Percentiles rank a stretch among this genome's conserved stretches.
These are phyloP conservation scores for Dermatophagoides farinae DNA, from an alignment of 1,140 invertebrate species.

Conservation along the genomic window DNA sequence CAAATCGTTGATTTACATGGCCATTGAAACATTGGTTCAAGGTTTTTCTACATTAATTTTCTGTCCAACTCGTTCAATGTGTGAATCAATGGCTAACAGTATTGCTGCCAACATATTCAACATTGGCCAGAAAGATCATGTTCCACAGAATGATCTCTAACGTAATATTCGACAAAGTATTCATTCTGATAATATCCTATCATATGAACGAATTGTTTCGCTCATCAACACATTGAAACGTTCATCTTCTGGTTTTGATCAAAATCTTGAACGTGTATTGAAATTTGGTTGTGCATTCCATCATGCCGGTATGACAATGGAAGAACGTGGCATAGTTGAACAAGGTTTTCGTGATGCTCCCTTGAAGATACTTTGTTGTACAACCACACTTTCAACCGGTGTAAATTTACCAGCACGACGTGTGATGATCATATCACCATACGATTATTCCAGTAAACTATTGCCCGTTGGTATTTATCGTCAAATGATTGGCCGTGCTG, in stretches of 20 bases:
- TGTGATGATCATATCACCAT: conserved; percentile 64
- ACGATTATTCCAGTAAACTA: conserved; percentile 43
- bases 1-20: conserved; percentile 38
- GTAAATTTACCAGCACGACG: conserved; percentile 87
- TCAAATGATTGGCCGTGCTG: conserved; percentile 92
- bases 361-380: conserved; percentile 74
- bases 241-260: conserved; percentile 56
- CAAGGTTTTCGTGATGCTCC: conserved; percentile 41
- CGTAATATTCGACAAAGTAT: conserved; percentile 32
- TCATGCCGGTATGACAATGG: conserved; percentile 88
- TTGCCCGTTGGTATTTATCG: conserved; percentile 70
- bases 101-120: conserved; percentile 53
- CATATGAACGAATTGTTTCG: conserved; percentile 36
- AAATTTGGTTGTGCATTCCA: conserved; percentile 83
- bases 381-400: conserved; percentile 82
- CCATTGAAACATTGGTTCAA: conserved; percentile 63
- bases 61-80: conserved; percentile 84
- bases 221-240: conserved; percentile 60
- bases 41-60: conserved; percentile 77
- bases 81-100: conserved; percentile 63
- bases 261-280: conserved; percentile 48
- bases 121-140: conserved; percentile 31
- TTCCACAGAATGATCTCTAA: not conserved
- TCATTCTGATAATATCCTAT: conserved; percentile 38
- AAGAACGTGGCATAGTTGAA: conserved; percentile 89